These are phyloP conservation scores for Seriola aureovittata DNA, from an alignment of 2,113 vertebrate genomes.

Conservation along the genomic window DNA sequence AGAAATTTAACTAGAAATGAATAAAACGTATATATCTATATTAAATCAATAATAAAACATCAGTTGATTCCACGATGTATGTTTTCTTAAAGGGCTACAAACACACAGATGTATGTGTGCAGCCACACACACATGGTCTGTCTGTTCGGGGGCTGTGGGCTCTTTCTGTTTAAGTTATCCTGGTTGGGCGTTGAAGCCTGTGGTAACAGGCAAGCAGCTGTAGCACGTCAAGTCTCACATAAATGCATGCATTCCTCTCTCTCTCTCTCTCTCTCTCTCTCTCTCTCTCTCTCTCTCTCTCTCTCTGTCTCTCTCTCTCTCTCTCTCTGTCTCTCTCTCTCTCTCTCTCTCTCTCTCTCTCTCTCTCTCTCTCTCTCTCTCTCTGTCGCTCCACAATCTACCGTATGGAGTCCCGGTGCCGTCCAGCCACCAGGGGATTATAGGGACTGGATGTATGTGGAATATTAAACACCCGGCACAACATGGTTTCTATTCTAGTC, in stretches of 20 bases:
- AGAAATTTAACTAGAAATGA: not conserved
- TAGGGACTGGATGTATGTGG: constrained; percentile 55
- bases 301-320: not conserved
- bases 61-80: not conserved
- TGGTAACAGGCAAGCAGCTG: constrained; percentile 50
- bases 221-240: constrained; percentile 43
- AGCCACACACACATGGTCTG: constrained; percentile 15
- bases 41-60: not conserved
- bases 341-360: too few relatives aligned
- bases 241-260: constrained; percentile 22
- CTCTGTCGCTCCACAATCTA: not conserved
- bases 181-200: constrained; percentile 15
- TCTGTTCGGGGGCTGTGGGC: constrained; percentile 12
- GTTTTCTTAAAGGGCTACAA: not conserved
- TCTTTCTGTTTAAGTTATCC: constrained; percentile 11
- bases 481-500: constrained; percentile 49
- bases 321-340: not conserved
- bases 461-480: constrained; percentile 69
- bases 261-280: not conserved
- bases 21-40: not conserved
- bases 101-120: not conserved
- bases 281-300: not conserved
- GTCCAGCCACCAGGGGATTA: constrained; percentile 56
- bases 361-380: too few relatives aligned
- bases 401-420: constrained; percentile 28